Conservation (phyloP, 2,113 vertebrate species). For the Podarcis raffonei region DNA sequence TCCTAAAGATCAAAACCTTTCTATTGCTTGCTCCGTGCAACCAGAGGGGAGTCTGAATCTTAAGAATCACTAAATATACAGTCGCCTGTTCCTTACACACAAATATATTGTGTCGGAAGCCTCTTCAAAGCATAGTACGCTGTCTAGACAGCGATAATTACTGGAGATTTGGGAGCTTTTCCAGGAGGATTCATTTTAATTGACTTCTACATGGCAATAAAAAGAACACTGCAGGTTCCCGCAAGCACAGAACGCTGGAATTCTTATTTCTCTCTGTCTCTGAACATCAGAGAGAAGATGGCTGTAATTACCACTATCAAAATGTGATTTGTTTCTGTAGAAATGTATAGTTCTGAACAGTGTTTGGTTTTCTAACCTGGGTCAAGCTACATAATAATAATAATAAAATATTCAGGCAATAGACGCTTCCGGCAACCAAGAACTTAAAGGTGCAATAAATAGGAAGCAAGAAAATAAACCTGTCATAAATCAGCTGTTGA, state of each 20-base stretch:
- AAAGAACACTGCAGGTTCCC: slow-evolving; percentile 67
- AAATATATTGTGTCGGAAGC: slow-evolving; percentile 39
- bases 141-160: slow-evolving; percentile 55
- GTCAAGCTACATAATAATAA: slow-evolving; percentile 57
- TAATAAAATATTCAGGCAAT: slow-evolving; percentile 54
- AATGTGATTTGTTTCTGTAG: slow-evolving; percentile 62
- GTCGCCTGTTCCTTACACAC: slow-evolving; percentile 17
- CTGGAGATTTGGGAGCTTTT: slow-evolving; percentile 56
- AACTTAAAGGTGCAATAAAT: slow-evolving; percentile 64
- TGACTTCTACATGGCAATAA: slow-evolving; percentile 69
- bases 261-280: slow-evolving; percentile 42
- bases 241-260: slow-evolving; percentile 28
- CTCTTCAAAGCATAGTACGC: slow-evolving; percentile 43
- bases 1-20: slow-evolving; percentile 36
- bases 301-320: slow-evolving; percentile 54
- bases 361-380: slow-evolving; percentile 49
- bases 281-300: slow-evolving; percentile 26
- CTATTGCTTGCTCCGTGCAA: neutral
- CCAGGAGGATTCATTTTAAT: slow-evolving; percentile 53
- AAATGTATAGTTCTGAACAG: slow-evolving; percentile 63
- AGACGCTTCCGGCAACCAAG: slow-evolving; percentile 63
- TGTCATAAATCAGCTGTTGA: slow-evolving; percentile 14
- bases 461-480: slow-evolving; percentile 26
- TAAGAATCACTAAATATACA: neutral
- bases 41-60: slow-evolving; percentile 28